A percentile compares a stretch with the other conserved stretches of the same genome.
Conservation (phyloP, 2,797 vertebrate species). For the Gila robusta region DNA sequence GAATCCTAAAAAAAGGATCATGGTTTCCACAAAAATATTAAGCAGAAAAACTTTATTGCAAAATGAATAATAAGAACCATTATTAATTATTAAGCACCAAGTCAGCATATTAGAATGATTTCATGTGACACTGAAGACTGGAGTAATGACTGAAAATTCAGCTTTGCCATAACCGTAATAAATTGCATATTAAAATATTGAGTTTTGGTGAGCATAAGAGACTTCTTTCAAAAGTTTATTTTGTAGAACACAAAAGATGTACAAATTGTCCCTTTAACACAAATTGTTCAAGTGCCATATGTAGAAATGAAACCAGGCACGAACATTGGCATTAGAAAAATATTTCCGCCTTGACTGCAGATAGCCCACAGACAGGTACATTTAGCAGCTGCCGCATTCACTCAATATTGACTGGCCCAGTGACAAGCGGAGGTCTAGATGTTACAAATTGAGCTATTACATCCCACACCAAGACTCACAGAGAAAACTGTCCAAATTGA, state of each 20-base stretch:
- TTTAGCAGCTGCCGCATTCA: constrained; percentile 5
- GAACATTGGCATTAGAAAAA: background rate
- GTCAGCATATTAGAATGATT: background rate
- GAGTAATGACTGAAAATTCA: background rate
- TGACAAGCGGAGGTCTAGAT: constrained; percentile 21
- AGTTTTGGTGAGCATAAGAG: background rate
- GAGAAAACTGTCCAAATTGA: constrained; percentile 5
- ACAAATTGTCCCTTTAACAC: background rate
- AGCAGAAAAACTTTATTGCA: background rate
- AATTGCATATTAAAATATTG: background rate
- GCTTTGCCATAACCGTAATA: background rate
- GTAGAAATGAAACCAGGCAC: background rate
- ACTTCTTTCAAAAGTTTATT: background rate
- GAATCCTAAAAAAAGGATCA: background rate
- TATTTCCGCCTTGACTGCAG: background rate
- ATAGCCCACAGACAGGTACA: constrained; percentile 11
- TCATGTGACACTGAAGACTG: background rate
- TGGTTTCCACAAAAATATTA: background rate
- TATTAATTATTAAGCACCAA: background rate
- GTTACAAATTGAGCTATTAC: constrained; percentile 4
- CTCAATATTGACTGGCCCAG: constrained; percentile 1
- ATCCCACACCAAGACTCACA: background rate
- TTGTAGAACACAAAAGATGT: background rate
- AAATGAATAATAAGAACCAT: background rate
- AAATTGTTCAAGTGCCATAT: background rate